Conservation (phyloP, 1,140 invertebrate genomes). For the Listronotus bonariensis region DNA sequence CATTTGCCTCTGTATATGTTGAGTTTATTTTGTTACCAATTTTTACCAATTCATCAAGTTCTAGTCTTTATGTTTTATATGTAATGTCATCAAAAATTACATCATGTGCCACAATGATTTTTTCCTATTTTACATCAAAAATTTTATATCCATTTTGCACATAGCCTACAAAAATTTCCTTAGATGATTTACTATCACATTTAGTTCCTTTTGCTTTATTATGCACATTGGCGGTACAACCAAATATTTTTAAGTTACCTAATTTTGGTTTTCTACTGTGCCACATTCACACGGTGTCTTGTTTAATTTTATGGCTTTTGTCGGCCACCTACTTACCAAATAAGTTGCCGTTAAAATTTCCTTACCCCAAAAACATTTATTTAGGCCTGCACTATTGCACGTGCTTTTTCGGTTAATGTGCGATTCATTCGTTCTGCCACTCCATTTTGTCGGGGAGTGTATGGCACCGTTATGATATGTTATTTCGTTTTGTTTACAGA, state of each 20-base stretch:
- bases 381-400: constrained; percentile 52
- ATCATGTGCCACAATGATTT: constrained; percentile 52
- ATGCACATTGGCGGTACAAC: constrained; percentile 56
- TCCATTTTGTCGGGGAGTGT: constrained; percentile 59
- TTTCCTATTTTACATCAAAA: constrained; percentile 49
- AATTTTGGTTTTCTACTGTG: constrained; percentile 55
- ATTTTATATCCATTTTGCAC: constrained; percentile 57
- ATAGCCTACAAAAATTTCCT: constrained; percentile 55
- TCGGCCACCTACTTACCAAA: constrained; percentile 57
- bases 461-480: constrained; percentile 56
- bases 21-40: too few relatives aligned
- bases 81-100: constrained; percentile 54
- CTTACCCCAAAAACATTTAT: constrained; percentile 54
- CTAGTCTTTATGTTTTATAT: constrained; percentile 9
- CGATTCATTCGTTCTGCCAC: constrained; percentile 58
- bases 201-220: constrained; percentile 54
- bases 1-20: too few relatives aligned
- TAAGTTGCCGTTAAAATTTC: constrained; percentile 52
- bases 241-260: constrained; percentile 58
- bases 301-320: constrained; percentile 49
- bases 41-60: not conserved
- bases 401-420: constrained; percentile 56
- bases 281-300: constrained; percentile 59
- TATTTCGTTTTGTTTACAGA: constrained; percentile 56
- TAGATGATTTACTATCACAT: constrained; percentile 53